Percentiles rank a stretch among this genome's conserved stretches.
Evolutionary conservation across 1,140 invertebrate species (phyloP).

Genomic region (Trypoxylus dichotomus): DNA sequence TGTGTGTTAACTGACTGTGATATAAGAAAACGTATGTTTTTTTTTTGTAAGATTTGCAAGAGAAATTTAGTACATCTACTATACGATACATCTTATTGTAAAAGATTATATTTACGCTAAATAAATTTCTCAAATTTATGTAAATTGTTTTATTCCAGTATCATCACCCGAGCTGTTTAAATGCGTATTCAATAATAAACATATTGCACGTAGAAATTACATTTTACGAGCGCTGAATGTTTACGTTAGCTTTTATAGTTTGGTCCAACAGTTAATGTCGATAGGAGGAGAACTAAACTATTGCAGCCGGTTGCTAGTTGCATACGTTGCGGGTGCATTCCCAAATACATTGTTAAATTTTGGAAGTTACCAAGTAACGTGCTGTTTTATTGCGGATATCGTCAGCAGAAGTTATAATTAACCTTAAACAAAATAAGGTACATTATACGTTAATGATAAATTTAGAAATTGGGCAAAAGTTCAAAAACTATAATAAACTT

Average conservation of each 20-base stretch:
- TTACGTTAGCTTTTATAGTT: not conserved
- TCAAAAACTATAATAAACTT: conserved; percentile 10
- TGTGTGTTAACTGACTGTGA: conserved; percentile 29
- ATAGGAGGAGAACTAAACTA: not conserved
- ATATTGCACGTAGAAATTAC: not conserved
- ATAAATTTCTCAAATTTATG: conserved; percentile 17
- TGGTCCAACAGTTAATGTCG: not conserved
- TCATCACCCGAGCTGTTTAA: not conserved
- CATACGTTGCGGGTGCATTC: not conserved
- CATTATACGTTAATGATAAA: not conserved
- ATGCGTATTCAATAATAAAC: not conserved
- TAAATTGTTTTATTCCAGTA: not conserved
- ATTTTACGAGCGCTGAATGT: not conserved
- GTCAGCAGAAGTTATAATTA: not conserved
- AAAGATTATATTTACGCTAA: conserved; percentile 7
- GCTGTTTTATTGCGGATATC: not conserved
- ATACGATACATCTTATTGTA: conserved; percentile 4
- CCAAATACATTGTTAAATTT: not conserved
- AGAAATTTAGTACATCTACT: conserved; percentile 1
- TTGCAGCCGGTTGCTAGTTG: not conserved
- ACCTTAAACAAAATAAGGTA: not conserved
- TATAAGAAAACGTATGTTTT: conserved; percentile 30
- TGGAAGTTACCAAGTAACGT: not conserved
- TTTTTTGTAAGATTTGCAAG: conserved; percentile 6
- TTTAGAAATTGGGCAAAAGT: conserved; percentile 8